Base-by-base conservation (phyloP, 2,888 invertebrate species). In the Cancer borealis region DNA sequence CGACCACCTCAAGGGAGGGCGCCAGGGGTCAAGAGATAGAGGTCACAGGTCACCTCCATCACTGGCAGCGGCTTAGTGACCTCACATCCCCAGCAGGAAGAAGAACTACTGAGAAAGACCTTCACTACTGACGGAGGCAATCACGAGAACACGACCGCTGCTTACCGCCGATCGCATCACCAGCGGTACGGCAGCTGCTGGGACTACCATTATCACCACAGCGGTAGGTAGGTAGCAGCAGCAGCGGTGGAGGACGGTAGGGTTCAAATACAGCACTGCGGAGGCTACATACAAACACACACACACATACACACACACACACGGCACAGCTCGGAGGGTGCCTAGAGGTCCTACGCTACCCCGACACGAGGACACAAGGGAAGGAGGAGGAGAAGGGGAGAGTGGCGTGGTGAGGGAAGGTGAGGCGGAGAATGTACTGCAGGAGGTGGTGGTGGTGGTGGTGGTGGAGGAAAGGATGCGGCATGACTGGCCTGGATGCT, bases 381-480 rank as follows among this genome's bases (percentile, higher is more conserved):
- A 45, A 54, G 91, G 73, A 12, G 91, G 66, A 39, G 66, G 39
- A 60, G 91, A 66, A 39, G 45, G 45, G 91, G 60, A 60, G 39
- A 14, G 91, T 30, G 73, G 46, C 47, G 91, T 46, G 21, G 73
- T 39, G 54, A 21, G 73, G 73, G 45, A 91, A 73, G 91, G 91
- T 45, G 46, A 60, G 91, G 54, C 54, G 73, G 46, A 91, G 91
- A 91, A 73, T 91, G 91, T 39, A 91, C n/a, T 91, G 91, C 73
- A 60, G 91, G 73, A 91, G 91, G 91, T 46, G 73, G 91, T 79
- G 79, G 79, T 79, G 79, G 79, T 91, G 91, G 90, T 90, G 90
- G 90, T 90, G 90, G 66, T 91, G 87, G 92, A 93, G 93, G 73
- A 54, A 79, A 60, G 93, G 89, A 93, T 73, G 89, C 93, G 73